Percentiles rank a stretch among this genome's conserved stretches.
These are phyloP conservation scores for Reticulitermes lucifugus DNA, from an alignment of 2,888 invertebrate species.

Conservation along the genomic window DNA sequence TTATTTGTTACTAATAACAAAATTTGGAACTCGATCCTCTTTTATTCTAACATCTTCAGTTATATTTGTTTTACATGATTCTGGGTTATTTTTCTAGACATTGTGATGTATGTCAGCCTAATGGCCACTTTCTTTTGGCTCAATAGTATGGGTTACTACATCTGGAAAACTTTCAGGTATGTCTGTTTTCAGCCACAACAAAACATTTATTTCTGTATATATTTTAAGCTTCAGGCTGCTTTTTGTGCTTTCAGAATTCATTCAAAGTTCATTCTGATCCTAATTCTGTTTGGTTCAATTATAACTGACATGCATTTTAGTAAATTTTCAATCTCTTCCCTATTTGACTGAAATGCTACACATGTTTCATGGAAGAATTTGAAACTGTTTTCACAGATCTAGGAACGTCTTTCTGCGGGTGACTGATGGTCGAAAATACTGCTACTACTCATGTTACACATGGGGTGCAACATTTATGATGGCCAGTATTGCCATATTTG, in stretches of 20 bases:
- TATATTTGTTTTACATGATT: background rate
- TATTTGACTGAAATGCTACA: background rate
- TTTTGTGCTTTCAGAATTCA: too few relatives aligned
- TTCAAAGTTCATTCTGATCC: too few relatives aligned
- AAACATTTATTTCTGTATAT: too few relatives aligned
- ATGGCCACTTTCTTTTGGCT: constrained; percentile 89
- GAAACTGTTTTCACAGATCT: constrained; percentile 68
- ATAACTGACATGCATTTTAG: background rate
- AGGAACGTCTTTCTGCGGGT: constrained; percentile 86
- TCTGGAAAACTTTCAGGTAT: constrained; percentile 88
- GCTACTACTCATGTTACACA: constrained; percentile 85
- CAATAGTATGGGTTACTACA: constrained; percentile 86
- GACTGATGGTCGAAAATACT: constrained; percentile 88
- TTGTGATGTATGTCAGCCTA: constrained; percentile 79
- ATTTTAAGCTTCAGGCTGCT: too few relatives aligned
- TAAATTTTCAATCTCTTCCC: background rate
- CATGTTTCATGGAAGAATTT: background rate
- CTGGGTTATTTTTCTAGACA: constrained; percentile 67
- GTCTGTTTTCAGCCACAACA: constrained; percentile 53
- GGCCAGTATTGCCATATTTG: constrained; percentile 81
- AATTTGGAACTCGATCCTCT: too few relatives aligned
- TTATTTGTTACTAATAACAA: too few relatives aligned
- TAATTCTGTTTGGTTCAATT: too few relatives aligned
- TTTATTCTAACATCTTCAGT: too few relatives aligned
- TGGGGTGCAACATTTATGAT: constrained; percentile 80